phyloP scores from a whole-genome alignment of 2,888 invertebrate genomes.

The Trilocha varians region DNA sequence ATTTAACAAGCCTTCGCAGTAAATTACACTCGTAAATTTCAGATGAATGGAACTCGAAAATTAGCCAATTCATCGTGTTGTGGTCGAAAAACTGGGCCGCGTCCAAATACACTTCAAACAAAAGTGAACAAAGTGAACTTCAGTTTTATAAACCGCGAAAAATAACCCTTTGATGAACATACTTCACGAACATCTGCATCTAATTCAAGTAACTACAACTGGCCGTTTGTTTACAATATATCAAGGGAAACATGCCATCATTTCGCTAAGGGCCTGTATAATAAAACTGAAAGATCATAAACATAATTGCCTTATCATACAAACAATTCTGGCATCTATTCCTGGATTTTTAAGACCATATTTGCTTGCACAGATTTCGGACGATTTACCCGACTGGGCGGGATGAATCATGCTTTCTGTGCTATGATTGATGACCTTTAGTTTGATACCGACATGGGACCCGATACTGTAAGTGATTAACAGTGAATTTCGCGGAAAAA shows the following conservation, averaged over 20 bases:
- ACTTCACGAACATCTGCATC: neutral
- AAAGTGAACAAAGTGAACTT: too few species aligned
- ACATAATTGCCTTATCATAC: neutral
- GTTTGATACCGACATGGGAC: constrained; percentile 6
- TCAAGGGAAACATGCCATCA: constrained; percentile 1
- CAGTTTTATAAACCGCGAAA: too few species aligned
- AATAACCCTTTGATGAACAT: neutral
- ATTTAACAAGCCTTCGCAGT: too few species aligned
- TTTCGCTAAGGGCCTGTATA: neutral
- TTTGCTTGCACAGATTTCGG: constrained; percentile 2
- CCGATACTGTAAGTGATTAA: constrained; percentile 7
- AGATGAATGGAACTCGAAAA: too few species aligned
- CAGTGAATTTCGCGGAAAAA: constrained; percentile 5
- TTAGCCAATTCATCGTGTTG: too few species aligned
- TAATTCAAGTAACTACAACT: neutral
- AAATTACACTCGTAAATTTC: too few species aligned
- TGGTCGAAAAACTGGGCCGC: too few species aligned
- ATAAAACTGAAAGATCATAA: constrained; percentile 1
- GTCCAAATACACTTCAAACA: too few species aligned
- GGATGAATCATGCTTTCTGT: constrained; percentile 14
- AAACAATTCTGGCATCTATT: neutral
- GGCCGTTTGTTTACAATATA: neutral
- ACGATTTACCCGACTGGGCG: constrained; percentile 9
- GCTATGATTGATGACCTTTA: constrained; percentile 21
- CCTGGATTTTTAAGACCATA: neutral